These are phyloP conservation scores for Nymphicus hollandicus DNA, from an alignment of 2,113 vertebrate species.

Conservation along the genomic window DNA sequence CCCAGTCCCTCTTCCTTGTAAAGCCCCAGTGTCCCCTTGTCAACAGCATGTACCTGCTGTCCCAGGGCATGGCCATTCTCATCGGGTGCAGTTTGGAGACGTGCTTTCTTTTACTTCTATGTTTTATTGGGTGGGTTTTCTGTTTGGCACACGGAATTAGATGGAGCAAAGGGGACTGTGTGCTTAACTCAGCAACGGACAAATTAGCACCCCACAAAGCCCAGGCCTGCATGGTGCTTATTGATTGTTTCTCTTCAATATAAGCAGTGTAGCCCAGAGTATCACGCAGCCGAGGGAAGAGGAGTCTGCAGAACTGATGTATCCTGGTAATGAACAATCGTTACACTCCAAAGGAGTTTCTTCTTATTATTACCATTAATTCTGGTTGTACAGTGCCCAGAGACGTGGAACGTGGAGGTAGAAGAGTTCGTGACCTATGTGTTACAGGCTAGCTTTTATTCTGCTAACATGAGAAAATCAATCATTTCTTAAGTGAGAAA, in stretches of 20 bases:
- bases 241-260: not conserved
- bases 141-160: not conserved
- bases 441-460: not conserved
- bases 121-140: not conserved
- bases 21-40: not conserved
- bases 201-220: not conserved
- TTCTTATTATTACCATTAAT: constrained; percentile 33
- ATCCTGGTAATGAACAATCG: not conserved
- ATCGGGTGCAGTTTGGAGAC: not conserved
- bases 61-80: fast-evolving
- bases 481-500: constrained; percentile 7
- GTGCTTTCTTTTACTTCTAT: fast-evolving
- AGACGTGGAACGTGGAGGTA: not conserved
- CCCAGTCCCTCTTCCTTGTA: not conserved
- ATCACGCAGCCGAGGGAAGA: not conserved
- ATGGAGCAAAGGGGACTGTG: not conserved
- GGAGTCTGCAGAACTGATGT: not conserved
- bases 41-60: not conserved
- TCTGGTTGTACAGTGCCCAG: not conserved
- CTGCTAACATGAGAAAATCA: not conserved
- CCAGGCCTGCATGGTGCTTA: not conserved
- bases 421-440: not conserved
- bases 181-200: not conserved
- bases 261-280: not conserved
- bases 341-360: constrained; percentile 1